phyloP scores from a whole-genome alignment of 2,888 invertebrate species.

The Celastrina argiolus region DNA sequence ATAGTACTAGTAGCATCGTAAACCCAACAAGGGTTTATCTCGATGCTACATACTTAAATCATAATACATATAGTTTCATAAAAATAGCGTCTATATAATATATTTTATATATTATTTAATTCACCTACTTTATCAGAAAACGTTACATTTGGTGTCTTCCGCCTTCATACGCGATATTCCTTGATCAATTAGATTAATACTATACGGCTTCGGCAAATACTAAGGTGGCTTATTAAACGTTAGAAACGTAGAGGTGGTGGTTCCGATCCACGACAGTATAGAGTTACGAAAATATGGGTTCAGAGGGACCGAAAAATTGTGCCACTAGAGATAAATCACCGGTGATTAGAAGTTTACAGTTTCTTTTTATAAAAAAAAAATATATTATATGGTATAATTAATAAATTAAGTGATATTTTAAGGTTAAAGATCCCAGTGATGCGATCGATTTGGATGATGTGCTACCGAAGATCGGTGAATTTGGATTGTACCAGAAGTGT shows the following conservation, averaged over 20 bases:
- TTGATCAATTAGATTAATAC: slow-evolving; percentile 70
- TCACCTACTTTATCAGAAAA: slow-evolving; percentile 7
- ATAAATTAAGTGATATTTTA: slow-evolving; percentile 31
- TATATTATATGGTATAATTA: slow-evolving; percentile 25
- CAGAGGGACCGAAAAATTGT: slow-evolving; percentile 34
- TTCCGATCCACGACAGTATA: slow-evolving; percentile 25
- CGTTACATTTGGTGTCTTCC: slow-evolving; percentile 30
- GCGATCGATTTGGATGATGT: slow-evolving; percentile 90
- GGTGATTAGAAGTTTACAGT: slow-evolving; percentile 40
- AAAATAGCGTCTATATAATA: not conserved
- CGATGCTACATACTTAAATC: no score
- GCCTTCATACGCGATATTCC: slow-evolving; percentile 40
- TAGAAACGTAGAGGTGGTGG: slow-evolving; percentile 42
- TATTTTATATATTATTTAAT: not conserved
- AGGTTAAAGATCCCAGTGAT: slow-evolving; percentile 58
- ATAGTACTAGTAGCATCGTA: no score
- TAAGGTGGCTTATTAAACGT: slow-evolving; percentile 48
- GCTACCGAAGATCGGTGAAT: slow-evolving; percentile 91
- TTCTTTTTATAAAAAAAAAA: not conserved
- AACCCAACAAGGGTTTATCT: no score
- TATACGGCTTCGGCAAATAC: slow-evolving; percentile 59
- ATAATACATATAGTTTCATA: no score
- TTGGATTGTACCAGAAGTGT: slow-evolving; percentile 91
- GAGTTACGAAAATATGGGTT: slow-evolving; percentile 27
- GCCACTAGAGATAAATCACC: slow-evolving; percentile 47